Evolutionary conservation across 2,888 invertebrate genomes (phyloP).

Genomic region (Ctenicera cuprea): DNA sequence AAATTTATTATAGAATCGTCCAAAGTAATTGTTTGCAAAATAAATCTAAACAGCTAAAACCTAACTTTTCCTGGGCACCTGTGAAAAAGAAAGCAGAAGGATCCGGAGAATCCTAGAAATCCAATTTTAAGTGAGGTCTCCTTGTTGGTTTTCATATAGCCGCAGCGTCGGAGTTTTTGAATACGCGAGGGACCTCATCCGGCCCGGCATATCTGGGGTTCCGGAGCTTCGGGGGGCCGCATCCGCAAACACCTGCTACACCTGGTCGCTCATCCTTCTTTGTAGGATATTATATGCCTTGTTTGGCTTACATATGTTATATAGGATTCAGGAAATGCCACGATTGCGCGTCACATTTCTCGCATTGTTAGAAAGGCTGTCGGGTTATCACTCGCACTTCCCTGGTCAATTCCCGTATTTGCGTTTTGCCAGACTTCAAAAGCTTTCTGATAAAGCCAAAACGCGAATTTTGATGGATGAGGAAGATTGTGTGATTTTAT

Average conservation of each 20-base stretch:
- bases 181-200: conserved; percentile 51
- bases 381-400: conserved; percentile 12
- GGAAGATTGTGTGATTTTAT: too few species aligned
- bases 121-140: conserved; percentile 53
- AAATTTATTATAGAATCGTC: too few species aligned
- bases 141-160: conserved; percentile 50
- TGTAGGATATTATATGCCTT: conserved; percentile 48
- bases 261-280: conserved; percentile 44
- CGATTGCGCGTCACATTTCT: conserved; percentile 48
- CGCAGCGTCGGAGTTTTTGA: conserved; percentile 46
- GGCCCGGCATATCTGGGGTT: conserved; percentile 46
- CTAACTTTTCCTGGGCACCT: not conserved
- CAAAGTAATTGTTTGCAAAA: too few species aligned
- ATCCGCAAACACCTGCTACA: conserved; percentile 53
- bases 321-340: conserved; percentile 40
- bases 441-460: not conserved
- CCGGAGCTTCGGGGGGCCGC: conserved; percentile 44
- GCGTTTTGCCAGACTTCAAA: conserved; percentile 6
- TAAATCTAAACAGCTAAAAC: not conserved
- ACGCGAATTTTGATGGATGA: too few species aligned
- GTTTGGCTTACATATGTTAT: conserved; percentile 48
- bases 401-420: conserved; percentile 20
- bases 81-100: conserved; percentile 1
- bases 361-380: conserved; percentile 41
- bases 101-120: conserved; percentile 48